These are phyloP conservation scores for Drosophila setosimentum DNA, from an alignment of 2,888 invertebrate species.

Conservation along the genomic window DNA sequence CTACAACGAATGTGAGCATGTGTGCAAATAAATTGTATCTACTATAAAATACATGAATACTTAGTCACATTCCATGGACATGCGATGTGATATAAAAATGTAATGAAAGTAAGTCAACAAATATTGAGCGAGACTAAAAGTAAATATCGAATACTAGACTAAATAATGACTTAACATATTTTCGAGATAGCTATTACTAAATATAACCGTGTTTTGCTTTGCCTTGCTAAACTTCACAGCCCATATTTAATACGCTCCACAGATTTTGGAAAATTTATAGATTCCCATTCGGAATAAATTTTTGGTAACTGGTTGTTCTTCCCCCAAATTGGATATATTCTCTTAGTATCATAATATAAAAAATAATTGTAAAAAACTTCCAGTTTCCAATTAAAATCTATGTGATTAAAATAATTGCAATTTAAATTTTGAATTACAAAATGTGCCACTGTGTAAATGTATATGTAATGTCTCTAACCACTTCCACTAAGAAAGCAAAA, in stretches of 20 bases:
- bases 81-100: constrained; percentile 51
- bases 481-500: constrained; percentile 21
- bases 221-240: not conserved
- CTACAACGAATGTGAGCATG: constrained; percentile 73
- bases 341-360: not conserved
- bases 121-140: constrained; percentile 6
- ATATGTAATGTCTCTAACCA: constrained; percentile 48
- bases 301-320: not conserved
- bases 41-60: constrained; percentile 45
- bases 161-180: not conserved
- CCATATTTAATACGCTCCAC: not conserved
- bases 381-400: constrained; percentile 61
- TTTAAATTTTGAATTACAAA: constrained; percentile 46
- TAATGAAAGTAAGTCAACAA: constrained; percentile 29
- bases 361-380: not conserved
- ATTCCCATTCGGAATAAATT: not conserved
- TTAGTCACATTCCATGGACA: constrained; percentile 39
- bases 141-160: constrained; percentile 9
- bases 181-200: not conserved
- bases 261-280: not conserved
- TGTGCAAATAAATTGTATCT: constrained; percentile 78
- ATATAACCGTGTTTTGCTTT: not conserved
- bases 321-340: not conserved
- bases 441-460: constrained; percentile 29
- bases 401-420: constrained; percentile 62